phyloP scores from a whole-genome alignment of 2,797 vertebrate species.

The Eospalax fontanierii region DNA sequence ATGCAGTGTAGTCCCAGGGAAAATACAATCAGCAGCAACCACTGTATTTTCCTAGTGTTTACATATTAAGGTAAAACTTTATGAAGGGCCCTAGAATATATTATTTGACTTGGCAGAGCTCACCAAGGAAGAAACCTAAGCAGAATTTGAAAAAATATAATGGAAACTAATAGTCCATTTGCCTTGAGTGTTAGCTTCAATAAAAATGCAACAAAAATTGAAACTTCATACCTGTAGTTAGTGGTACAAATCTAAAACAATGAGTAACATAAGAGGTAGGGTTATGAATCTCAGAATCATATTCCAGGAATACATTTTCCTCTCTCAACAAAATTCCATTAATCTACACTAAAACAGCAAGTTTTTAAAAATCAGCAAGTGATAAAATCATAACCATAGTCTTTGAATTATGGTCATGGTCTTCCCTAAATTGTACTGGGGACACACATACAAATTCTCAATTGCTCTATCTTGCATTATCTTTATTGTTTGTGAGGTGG shows the following conservation, averaged over 20 bases:
- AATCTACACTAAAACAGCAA: constrained; percentile 52
- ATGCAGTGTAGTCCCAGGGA: background rate
- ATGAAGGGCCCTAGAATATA: background rate
- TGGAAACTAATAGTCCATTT: background rate
- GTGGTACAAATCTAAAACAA: constrained; percentile 31
- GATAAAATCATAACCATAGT: background rate
- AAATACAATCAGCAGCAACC: background rate
- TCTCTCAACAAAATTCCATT: constrained; percentile 5
- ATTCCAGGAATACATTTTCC: constrained; percentile 20
- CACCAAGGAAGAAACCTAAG: background rate
- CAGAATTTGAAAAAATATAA: background rate
- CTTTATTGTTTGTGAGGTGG: background rate
- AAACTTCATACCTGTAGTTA: constrained; percentile 28
- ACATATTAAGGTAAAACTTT: background rate
- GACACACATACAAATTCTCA: background rate
- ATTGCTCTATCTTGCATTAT: background rate
- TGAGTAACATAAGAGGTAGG: background rate
- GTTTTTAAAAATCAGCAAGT: constrained; percentile 55
- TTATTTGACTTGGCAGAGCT: background rate
- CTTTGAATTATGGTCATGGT: background rate
- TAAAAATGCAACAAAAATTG: constrained; percentile 13
- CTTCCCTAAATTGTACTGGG: constrained; percentile 1
- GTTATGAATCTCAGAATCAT: constrained; percentile 16
- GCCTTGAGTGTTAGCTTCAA: background rate
- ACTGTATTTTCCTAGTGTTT: background rate